Conservation (phyloP, 2,113 vertebrate species). For the Circaetus gallicus region DNA sequence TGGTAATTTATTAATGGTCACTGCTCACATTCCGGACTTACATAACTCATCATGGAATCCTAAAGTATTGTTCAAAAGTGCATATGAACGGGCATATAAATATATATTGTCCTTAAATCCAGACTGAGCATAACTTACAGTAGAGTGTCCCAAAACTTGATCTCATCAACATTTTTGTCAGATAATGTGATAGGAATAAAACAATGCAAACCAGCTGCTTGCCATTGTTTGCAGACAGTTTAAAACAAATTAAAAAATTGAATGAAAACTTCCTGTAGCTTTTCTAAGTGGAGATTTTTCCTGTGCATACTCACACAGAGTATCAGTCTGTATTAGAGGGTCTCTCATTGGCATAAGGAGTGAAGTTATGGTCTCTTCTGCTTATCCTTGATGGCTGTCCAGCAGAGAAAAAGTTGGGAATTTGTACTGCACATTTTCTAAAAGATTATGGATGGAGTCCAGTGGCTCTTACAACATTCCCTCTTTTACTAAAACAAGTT, state of each 20-base stretch:
- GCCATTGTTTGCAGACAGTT: not conserved
- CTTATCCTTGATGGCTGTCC: not conserved
- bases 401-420: not conserved
- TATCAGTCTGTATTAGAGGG: not conserved
- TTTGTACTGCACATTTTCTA: not conserved
- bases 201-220: not conserved
- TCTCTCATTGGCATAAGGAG: not conserved
- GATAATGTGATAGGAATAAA: not conserved
- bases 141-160: not conserved
- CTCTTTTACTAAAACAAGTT: not conserved
- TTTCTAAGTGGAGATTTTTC: not conserved
- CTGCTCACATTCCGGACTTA: not conserved
- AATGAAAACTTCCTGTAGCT: not conserved
- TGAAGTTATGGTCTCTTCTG: not conserved
- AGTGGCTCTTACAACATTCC: not conserved
- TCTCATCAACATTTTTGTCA: constrained; percentile 30
- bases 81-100: not conserved
- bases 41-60: not conserved
- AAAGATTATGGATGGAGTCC: not conserved
- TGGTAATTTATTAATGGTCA: not conserved
- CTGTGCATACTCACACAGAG: not conserved
- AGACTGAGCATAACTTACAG: not conserved
- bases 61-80: not conserved
- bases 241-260: not conserved
- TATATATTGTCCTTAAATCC: not conserved